These are phyloP conservation scores for Thomomys bottae DNA, from an alignment of 2,113 vertebrate species.

Conservation along the genomic window DNA sequence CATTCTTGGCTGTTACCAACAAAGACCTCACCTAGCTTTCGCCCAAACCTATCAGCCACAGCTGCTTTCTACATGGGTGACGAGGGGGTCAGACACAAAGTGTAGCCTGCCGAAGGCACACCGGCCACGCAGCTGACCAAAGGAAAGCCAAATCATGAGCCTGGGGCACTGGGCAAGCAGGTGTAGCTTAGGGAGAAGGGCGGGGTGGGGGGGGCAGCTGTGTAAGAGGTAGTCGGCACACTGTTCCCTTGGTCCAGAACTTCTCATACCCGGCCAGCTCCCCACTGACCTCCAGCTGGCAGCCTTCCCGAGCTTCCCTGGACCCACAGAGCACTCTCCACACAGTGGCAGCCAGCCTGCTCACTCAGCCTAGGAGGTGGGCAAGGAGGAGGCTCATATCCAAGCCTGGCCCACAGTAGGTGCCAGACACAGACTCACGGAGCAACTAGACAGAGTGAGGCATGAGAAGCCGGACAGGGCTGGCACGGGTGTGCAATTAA, in stretches of 20 bases:
- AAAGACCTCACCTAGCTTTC: rapidly evolving
- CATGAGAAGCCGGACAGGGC: rapidly evolving
- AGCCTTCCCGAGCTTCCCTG: not conserved
- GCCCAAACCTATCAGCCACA: not conserved
- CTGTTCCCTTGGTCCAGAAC: not conserved
- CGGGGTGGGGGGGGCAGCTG: not conserved
- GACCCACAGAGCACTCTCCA: rapidly evolving
- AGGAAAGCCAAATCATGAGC: not conserved
- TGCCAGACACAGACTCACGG: not conserved
- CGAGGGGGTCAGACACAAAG: too few species aligned
- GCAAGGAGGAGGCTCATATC: rapidly evolving
- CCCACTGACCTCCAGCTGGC: not conserved
- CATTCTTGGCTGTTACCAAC: rapidly evolving
- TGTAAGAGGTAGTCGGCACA: not conserved
- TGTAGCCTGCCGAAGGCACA: not conserved
- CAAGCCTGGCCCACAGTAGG: not conserved
- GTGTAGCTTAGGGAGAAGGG: not conserved
- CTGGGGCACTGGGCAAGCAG: not conserved
- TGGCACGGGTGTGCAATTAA: not conserved
- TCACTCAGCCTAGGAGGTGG: not conserved
- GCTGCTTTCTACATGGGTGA: not conserved
- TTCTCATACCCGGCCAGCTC: not conserved
- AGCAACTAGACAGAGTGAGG: rapidly evolving
- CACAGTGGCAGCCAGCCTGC: not conserved
- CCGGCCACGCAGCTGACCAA: not conserved